Percentiles rank a stretch among this genome's conserved stretches.
Conservation (phyloP, 2,113 vertebrate genomes). For the Pachyramphus minor region DNA sequence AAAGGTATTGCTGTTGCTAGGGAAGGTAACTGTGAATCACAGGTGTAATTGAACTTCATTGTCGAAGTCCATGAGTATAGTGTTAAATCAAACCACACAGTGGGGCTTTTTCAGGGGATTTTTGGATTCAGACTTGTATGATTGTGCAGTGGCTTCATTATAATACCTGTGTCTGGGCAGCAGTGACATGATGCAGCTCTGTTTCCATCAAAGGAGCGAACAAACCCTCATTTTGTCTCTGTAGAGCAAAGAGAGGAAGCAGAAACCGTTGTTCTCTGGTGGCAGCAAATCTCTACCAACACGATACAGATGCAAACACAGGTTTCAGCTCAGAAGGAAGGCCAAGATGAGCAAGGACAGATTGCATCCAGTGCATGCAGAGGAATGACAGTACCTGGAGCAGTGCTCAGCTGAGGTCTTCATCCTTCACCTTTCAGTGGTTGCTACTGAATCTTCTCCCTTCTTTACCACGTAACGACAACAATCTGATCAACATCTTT, state of each 20-base stretch:
- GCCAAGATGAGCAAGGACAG: background rate
- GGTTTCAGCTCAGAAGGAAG: background rate
- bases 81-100: background rate
- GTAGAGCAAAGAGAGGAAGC: background rate
- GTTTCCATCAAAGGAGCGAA: background rate
- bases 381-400: background rate
- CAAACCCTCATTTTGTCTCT: background rate
- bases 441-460: background rate
- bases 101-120: background rate
- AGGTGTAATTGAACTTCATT: background rate
- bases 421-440: background rate
- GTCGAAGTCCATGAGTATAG: background rate
- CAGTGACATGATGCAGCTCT: background rate
- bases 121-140: background rate
- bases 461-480: background rate
- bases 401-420: background rate
- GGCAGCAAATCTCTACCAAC: background rate
- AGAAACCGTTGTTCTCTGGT: background rate
- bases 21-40: background rate
- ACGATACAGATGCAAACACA: background rate
- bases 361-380: background rate
- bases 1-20: background rate
- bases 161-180: background rate
- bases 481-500: background rate
- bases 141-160: background rate